A percentile compares a stretch with the other conserved stretches of the same genome.
Conservation (phyloP, 1,140 invertebrate species). For the Meloidogyne floridensis region DNA sequence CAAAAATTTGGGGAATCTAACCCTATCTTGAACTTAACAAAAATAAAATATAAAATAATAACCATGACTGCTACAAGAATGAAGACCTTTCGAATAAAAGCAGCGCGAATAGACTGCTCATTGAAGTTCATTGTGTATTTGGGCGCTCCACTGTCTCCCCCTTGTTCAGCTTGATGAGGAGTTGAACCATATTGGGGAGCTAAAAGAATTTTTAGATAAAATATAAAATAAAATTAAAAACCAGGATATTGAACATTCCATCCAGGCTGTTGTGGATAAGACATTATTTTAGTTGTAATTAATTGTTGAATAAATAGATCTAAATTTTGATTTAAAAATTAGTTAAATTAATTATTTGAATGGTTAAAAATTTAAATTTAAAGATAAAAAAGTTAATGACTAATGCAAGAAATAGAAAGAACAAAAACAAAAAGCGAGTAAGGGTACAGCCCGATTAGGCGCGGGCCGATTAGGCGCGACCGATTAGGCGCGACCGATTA, state of each 20-base stretch:
- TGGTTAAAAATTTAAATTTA: too few relatives aligned
- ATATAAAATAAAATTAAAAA: neutral
- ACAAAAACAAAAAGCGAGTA: too few relatives aligned
- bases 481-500: too few relatives aligned
- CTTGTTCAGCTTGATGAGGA: conserved; percentile 21
- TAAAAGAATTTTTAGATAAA: neutral
- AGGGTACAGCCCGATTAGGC: too few relatives aligned
- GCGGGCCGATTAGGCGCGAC: too few relatives aligned
- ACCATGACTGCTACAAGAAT: conserved; percentile 59
- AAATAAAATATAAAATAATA: too few relatives aligned
- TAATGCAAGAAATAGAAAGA: too few relatives aligned
- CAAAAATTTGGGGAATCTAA: too few relatives aligned
- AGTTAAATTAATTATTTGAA: neutral
- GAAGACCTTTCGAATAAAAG: conserved; percentile 64
- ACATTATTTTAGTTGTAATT: neutral
- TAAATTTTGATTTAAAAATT: neutral
- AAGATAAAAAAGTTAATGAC: too few relatives aligned
- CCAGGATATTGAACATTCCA: conserved; percentile 23
- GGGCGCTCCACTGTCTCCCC: conserved; percentile 30
- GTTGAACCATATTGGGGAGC: conserved; percentile 1
- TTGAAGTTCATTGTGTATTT: conserved; percentile 35
- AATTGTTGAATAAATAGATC: neutral
- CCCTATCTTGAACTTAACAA: too few relatives aligned
- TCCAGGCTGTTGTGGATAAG: conserved; percentile 24
- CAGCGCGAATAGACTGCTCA: conserved; percentile 57